Evolutionary conservation across 2,797 vertebrate species (phyloP), one percentile per base, ranked within the genome.

Genomic region (Silurus lanzhouensis): DNA sequence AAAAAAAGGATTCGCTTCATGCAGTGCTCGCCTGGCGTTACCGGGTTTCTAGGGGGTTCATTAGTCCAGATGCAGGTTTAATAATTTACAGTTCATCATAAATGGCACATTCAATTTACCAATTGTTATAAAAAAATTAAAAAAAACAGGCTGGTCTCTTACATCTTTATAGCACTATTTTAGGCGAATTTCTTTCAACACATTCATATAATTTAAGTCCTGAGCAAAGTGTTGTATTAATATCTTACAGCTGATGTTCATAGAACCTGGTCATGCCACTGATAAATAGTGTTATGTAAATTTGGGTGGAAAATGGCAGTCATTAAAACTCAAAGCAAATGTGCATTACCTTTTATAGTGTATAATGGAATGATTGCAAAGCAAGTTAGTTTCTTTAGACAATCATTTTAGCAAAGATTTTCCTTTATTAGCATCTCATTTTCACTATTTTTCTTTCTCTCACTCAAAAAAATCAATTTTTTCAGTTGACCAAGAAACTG

Each of bases 31-130:
- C n/a, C 82, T 17, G 58, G 76, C 6, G 64, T 64, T 60, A 80
- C 52, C 77, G 77, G 72, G 70, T 83, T 68, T 25, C 66, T 7
- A 17, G 31, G 68, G 77, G 38, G 48, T 63, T 80, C 66, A 85
- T 87, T 86, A 64, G 80, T 70, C 44, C 64, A 66, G 80, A n/a
- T 83, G 55, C 58, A 61, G 60, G 60, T 84, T 76, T 27, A 44
- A 22, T 88, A 60, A 84, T 88, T 85, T 86, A 60, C 55, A 85
- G 76, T 63, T 70, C 20, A 55, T 85, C 60, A 82, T 57, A 38
- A 9, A 78, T 52, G 78, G 68, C 77, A 52, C 31, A 83, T 63
- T 27, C 52, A 79, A 22, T 84, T 77, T 84, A 84, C 52, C 6
- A 31, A 70, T 63, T 58, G 27, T 48, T 61, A 71, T 84, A 79